Conservation (phyloP, 1,140 invertebrate genomes). For the Musca vetustissima region DNA sequence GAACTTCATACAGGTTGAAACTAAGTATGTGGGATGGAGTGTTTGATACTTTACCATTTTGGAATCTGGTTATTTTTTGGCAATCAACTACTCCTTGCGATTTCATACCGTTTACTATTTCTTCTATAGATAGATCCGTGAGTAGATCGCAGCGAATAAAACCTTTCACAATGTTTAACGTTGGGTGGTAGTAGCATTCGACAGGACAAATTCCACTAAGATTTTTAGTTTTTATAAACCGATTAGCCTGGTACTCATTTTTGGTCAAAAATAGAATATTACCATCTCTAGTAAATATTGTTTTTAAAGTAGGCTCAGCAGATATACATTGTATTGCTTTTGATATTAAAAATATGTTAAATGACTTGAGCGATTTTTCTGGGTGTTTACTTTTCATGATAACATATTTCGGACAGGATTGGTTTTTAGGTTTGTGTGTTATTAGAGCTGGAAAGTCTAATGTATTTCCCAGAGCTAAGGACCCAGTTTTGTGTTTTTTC, state of each 20-base stretch:
- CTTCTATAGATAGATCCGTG: not conserved
- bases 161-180: not conserved
- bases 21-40: not conserved
- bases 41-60: not conserved
- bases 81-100: not conserved
- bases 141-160: not conserved
- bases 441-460: not conserved
- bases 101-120: not conserved
- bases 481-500: not conserved
- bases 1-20: not conserved
- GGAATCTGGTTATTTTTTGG: not conserved
- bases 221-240: not conserved
- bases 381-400: not conserved
- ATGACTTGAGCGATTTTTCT: not conserved
- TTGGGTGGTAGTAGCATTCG: not conserved
- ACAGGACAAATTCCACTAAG: not conserved
- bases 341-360: not conserved
- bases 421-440: not conserved
- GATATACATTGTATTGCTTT: constrained; percentile 1
- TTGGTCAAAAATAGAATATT: not conserved
- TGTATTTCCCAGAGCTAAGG: not conserved
- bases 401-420: not conserved
- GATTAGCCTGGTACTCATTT: not conserved
- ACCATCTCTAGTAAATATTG: constrained; percentile 8
- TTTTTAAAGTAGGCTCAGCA: not conserved